These are phyloP conservation scores for Delichon dasypus DNA, from an alignment of 2,797 vertebrate genomes.

Conservation along the genomic window DNA sequence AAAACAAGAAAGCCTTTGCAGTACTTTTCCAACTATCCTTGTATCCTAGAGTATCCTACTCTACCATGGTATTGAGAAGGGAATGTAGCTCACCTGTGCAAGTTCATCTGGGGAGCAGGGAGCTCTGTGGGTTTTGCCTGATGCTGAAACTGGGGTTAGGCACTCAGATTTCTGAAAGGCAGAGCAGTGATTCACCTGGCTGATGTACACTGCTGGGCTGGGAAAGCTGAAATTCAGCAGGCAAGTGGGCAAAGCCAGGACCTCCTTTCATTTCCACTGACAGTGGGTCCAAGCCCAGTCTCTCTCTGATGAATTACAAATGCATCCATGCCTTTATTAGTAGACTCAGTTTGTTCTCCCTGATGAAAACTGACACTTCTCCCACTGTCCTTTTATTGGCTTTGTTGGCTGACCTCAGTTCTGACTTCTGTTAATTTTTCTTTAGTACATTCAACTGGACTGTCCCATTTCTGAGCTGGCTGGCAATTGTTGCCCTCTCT, in stretches of 20 bases:
- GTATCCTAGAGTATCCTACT: no score
- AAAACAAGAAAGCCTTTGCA: background rate
- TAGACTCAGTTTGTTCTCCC: background rate
- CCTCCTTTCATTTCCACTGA: background rate
- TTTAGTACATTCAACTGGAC: slow-evolving; percentile 97
- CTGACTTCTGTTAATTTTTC: slow-evolving; percentile 55
- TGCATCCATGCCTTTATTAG: background rate
- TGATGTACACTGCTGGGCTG: no score
- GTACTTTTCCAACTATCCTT: background rate
- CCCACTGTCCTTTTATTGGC: background rate
- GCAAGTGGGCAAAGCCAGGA: background rate
- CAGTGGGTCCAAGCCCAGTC: background rate
- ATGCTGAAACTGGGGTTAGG: no score
- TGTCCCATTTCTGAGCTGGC: slow-evolving; percentile 96
- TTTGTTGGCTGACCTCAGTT: background rate
- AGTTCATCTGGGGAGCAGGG: background rate
- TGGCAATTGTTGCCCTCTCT: slow-evolving; percentile 89
- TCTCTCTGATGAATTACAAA: background rate
- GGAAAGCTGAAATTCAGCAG: background rate
- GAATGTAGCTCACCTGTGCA: accelerated
- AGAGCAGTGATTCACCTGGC: background rate
- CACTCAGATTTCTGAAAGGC: background rate
- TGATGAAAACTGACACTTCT: background rate
- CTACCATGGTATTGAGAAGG: background rate
- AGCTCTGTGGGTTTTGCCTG: background rate